A percentile compares a stretch with the other conserved stretches of the same genome.
These are phyloP conservation scores for Petromus typicus DNA, from an alignment of 2,113 vertebrate genomes.

Conservation along the genomic window DNA sequence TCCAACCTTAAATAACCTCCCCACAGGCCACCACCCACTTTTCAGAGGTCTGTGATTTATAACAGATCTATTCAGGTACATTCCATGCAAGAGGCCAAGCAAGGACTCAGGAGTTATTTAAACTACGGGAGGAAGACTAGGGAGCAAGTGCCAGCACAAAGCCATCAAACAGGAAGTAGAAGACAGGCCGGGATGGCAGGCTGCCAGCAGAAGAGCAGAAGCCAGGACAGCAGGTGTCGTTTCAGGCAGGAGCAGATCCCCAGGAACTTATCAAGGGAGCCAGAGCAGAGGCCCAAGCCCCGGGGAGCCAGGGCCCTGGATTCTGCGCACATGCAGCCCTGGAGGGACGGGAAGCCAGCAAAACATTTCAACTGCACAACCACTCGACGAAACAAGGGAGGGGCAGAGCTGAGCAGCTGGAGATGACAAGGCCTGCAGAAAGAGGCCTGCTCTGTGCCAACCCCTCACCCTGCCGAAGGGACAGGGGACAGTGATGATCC, in stretches of 20 bases:
- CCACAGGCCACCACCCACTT: not conserved
- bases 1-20: not conserved
- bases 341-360: not conserved
- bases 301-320: not conserved
- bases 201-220: conserved; percentile 1
- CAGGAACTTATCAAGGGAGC: not conserved
- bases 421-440: not conserved
- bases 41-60: not conserved
- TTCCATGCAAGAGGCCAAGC: not conserved
- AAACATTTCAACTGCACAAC: not conserved
- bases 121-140: not conserved
- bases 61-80: not conserved
- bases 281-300: not conserved
- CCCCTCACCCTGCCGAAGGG: no score
- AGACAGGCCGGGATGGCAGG: not conserved
- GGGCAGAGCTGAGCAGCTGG: not conserved
- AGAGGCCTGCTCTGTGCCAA: not conserved
- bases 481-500: not conserved
- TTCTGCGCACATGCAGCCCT: not conserved
- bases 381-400: not conserved
- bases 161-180: not conserved
- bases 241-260: not conserved
- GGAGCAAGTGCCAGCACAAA: not conserved
- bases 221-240: not conserved
- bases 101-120: conserved; percentile 38